Evolutionary conservation across 2,888 invertebrate genomes (phyloP).

Genomic region (Spilosoma lubricipeda): DNA sequence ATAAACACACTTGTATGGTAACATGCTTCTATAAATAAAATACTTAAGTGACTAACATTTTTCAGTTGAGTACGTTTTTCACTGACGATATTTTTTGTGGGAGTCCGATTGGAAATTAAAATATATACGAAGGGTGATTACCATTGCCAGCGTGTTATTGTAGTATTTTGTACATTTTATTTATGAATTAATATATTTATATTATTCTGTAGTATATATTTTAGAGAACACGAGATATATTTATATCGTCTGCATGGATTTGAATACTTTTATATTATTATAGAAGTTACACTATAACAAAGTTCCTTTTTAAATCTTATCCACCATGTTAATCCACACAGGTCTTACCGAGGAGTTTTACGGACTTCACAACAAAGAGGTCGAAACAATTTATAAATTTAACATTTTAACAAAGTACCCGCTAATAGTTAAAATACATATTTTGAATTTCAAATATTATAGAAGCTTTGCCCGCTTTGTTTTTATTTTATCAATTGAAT

Average conservation of each 20-base stretch:
- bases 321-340: constrained; percentile 14
- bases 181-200: background rate
- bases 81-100: background rate
- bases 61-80: background rate
- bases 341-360: constrained; percentile 29
- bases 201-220: background rate
- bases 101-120: constrained; percentile 1
- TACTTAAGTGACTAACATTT: background rate
- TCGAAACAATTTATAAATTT: constrained; percentile 1
- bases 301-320: background rate
- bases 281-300: background rate
- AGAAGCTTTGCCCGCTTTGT: background rate
- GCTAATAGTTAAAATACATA: background rate
- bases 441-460: background rate
- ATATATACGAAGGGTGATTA: background rate
- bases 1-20: constrained; percentile 10
- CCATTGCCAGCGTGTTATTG: constrained; percentile 2
- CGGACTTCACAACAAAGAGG: constrained; percentile 21
- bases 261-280: background rate
- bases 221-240: background rate
- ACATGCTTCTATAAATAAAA: background rate
- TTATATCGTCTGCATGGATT: background rate
- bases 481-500: background rate
- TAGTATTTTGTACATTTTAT: background rate
- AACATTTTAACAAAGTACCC: background rate